A percentile compares a stretch with the other conserved stretches of the same genome.
Evolutionary conservation across 1,140 invertebrate genomes (phyloP).

Genomic region (Bacillus rossius): DNA sequence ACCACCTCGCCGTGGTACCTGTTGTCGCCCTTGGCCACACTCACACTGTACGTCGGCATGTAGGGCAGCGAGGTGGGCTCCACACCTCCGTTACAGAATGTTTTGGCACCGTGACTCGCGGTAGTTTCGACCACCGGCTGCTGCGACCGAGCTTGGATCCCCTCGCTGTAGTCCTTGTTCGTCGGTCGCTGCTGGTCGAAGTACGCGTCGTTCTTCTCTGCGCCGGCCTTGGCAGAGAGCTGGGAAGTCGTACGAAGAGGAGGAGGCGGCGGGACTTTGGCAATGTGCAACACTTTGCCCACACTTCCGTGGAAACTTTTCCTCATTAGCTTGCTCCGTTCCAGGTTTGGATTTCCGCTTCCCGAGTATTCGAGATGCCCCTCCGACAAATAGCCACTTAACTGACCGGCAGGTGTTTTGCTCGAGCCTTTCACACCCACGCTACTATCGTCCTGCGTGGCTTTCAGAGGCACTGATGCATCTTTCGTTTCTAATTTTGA

Average conservation of each 20-base stretch:
- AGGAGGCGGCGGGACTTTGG: constrained; percentile 81
- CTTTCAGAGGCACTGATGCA: neutral
- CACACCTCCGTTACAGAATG: constrained; percentile 49
- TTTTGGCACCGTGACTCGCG: constrained; percentile 43
- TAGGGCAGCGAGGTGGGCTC: constrained; percentile 54
- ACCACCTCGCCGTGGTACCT: neutral
- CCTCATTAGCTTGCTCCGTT: constrained; percentile 80
- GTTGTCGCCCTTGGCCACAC: too few relatives aligned
- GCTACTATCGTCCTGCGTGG: constrained; percentile 13
- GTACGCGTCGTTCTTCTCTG: neutral
- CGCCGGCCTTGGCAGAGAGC: constrained; percentile 39
- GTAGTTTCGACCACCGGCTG: constrained; percentile 35
- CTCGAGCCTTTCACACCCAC: constrained; percentile 11
- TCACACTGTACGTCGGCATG: constrained; percentile 48
- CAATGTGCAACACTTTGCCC: constrained; percentile 67
- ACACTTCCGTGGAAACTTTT: constrained; percentile 84
- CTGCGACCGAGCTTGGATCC: constrained; percentile 43
- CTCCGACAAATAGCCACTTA: constrained; percentile 78
- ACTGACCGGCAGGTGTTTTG: neutral
- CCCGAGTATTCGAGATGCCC: constrained; percentile 73
- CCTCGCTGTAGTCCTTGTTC: neutral
- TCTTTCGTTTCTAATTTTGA: neutral
- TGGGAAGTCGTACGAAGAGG: constrained; percentile 82
- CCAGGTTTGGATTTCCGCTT: constrained; percentile 69
- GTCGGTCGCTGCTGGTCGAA: too few relatives aligned